These are phyloP conservation scores for Macrosoma leucophasiata DNA, from an alignment of 2,888 invertebrate genomes.

Conservation along the genomic window DNA sequence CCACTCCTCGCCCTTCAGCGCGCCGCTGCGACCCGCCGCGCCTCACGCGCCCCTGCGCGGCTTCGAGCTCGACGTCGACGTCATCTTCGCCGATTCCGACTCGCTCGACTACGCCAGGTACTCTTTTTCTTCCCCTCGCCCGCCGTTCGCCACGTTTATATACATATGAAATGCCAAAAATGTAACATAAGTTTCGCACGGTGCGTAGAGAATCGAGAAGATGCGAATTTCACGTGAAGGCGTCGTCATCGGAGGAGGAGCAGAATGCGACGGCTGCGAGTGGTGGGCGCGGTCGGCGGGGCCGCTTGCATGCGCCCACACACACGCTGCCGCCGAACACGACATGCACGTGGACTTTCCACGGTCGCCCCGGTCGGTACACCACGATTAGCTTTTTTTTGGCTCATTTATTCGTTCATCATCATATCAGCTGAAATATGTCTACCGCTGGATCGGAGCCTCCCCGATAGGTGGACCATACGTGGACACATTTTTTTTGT, in stretches of 20 bases:
- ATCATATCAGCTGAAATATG: neutral
- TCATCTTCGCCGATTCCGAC: conserved; percentile 91
- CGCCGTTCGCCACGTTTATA: neutral
- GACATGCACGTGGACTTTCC: conserved; percentile 90
- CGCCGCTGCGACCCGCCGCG: conserved; percentile 79
- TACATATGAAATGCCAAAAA: too few species aligned
- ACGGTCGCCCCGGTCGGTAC: conserved; percentile 78
- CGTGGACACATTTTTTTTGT: too few species aligned
- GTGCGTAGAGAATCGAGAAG: conserved; percentile 65
- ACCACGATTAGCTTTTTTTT: neutral
- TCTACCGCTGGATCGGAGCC: too few species aligned
- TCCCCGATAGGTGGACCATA: too few species aligned
- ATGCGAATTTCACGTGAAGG: conserved; percentile 86
- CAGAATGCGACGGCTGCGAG: conserved; percentile 60
- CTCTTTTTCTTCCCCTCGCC: neutral
- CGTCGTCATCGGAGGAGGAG: conserved; percentile 79
- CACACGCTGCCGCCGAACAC: conserved; percentile 91
- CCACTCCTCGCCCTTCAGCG: conserved; percentile 88
- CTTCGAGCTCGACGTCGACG: conserved; percentile 89
- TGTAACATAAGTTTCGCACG: neutral
- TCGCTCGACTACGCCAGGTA: conserved; percentile 87
- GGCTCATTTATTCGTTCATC: neutral
- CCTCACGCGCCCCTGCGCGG: conserved; percentile 83
- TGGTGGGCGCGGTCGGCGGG: conserved; percentile 81
- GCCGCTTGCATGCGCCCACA: conserved; percentile 84